Evolutionary conservation across 2,888 invertebrate species (phyloP), one percentile per base, ranked within the genome.

Genomic region (Sphaerophoria taeniata): DNA sequence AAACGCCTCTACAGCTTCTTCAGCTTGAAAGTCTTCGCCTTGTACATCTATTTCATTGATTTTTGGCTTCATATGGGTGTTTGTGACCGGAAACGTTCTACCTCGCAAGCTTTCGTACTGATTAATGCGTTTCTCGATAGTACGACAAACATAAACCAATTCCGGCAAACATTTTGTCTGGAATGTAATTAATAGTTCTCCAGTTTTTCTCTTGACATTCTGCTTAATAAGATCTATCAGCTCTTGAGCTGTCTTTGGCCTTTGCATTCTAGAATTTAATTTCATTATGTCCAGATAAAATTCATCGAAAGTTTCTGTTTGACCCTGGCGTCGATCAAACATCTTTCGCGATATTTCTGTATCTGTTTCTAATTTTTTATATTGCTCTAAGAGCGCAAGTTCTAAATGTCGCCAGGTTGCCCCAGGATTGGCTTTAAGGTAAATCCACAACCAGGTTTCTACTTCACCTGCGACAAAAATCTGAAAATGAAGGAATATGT

Each of bases 71-170:
- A 11, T 5, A 4, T 12, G 3, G 4, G 14, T 5, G 11, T 11
- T 58, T 36, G 36, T 58, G 58, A 36, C 14, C 58, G 16, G 58
- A 58, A 58, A 58, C 2, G 39, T 39, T 39, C 9, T 58, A 5
- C 2, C 9, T 2, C 36, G 7, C 14, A 56, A 14, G 3, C 39
- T 58, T 16, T 58, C 39, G n/a, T 58, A 58, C 4, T 58, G 39
- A 16, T 1, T 14, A 11, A 58, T 16, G 4, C 58, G 58, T 4
- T 58, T 58, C 11, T 58, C 39, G 0, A 58, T 39, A 1, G 36
- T 58, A 7, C 58, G 58, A 16, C 58, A 58, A 4, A 58, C 16
- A 9, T 58, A 58, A 7, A 58, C 58, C 36, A 58, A 36, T 11
- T 58, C 58, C 5, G 16, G 58, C 5, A 58, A 16, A 58, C 39